Percentiles rank a stretch among this genome's conserved stretches.
These are phyloP conservation scores for Orius insidiosus DNA, from an alignment of 1,140 invertebrate species.

Conservation along the genomic window DNA sequence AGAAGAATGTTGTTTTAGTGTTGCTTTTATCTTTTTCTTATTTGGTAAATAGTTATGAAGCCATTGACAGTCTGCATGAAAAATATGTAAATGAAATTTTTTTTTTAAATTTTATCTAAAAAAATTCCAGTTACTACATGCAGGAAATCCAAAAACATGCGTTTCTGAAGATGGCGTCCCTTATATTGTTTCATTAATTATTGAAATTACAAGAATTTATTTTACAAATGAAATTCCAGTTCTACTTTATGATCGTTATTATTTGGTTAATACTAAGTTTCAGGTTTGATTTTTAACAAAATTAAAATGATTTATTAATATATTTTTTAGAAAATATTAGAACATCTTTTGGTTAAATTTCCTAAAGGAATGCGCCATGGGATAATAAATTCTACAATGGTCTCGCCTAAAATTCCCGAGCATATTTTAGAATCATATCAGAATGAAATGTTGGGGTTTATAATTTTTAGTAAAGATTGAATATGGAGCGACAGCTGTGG, in stretches of 20 bases:
- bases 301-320: background rate
- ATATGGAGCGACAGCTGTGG: conserved; percentile 1
- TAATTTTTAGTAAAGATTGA: conserved; percentile 5
- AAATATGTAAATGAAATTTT: no score
- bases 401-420: background rate
- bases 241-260: conserved; percentile 7
- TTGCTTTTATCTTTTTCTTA: no score
- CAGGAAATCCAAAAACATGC: background rate
- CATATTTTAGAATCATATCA: background rate
- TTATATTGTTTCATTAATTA: conserved; percentile 4
- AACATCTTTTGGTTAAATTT: background rate
- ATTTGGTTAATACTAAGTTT: background rate
- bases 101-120: no score
- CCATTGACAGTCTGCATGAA: no score
- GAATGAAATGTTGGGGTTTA: conserved; percentile 4
- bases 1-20: no score
- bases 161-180: background rate
- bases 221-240: conserved; percentile 4
- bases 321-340: background rate
- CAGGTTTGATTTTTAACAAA: background rate
- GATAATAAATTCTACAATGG: conserved; percentile 5
- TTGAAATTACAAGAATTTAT: background rate
- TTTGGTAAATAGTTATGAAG: no score
- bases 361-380: background rate
- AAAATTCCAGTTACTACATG: no score